A percentile compares a stretch with the other conserved stretches of the same genome.
phyloP scores from a whole-genome alignment of 2,113 vertebrate species.

The Gasterosteus nipponicus region DNA sequence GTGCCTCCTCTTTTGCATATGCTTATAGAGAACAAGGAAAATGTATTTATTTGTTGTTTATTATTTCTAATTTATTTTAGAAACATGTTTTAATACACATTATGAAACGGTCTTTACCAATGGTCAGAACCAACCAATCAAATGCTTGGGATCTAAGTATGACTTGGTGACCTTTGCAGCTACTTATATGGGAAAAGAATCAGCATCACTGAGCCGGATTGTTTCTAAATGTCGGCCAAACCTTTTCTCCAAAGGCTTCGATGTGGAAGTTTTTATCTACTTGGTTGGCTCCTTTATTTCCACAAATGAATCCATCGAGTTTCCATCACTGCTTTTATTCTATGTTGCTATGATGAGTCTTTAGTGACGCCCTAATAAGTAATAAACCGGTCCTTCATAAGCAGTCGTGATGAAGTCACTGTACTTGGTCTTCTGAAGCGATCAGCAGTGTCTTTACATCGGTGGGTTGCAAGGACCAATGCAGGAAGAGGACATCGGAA shows the following conservation, averaged over 20 bases:
- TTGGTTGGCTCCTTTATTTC: not conserved
- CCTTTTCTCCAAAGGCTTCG: not conserved
- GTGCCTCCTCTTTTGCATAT: too few relatives aligned
- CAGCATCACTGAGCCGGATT: not conserved
- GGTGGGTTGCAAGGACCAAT: not conserved
- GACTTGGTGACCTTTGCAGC: not conserved
- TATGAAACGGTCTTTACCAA: not conserved
- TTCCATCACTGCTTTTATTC: not conserved
- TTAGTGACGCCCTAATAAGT: not conserved
- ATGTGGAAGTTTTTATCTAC: not conserved
- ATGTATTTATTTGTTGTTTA: too few relatives aligned
- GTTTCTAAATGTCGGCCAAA: not conserved
- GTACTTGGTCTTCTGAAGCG: not conserved
- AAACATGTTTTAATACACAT: not conserved
- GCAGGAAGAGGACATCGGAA: not conserved
- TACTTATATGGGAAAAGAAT: not conserved
- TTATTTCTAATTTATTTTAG: too few relatives aligned
- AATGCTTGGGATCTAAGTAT: not conserved
- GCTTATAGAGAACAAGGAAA: too few relatives aligned
- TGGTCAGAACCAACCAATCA: not conserved
- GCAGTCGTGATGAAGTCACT: not conserved
- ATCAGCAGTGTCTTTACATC: not conserved
- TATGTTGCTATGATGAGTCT: not conserved
- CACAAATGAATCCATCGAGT: not conserved
- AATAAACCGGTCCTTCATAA: not conserved